Conservation (phyloP, 92 coral and sea anemone species). For the Epizoanthus fatuus region DNA sequence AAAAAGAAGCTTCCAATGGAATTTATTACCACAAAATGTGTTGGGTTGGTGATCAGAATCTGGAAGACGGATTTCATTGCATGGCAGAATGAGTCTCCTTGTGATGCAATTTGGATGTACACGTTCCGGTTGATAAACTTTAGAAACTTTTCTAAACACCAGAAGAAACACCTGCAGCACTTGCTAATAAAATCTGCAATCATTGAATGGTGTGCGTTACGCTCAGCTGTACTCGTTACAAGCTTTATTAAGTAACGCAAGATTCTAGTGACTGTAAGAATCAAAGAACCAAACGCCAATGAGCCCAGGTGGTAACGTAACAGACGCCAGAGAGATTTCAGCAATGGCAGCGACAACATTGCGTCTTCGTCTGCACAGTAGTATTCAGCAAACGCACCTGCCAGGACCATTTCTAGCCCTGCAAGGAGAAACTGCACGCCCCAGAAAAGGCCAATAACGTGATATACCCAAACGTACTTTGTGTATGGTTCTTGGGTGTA, state of each 20-base stretch:
- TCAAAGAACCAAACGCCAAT: conserved; percentile 45
- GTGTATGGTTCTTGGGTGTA: conserved; percentile 41
- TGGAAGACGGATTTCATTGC: conserved; percentile 37
- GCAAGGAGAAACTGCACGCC: conserved; percentile 59
- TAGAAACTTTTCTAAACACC: conserved; percentile 54
- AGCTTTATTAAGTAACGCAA: conserved; percentile 47
- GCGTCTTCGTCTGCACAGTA: conserved; percentile 44
- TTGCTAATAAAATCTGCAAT: conserved; percentile 47
- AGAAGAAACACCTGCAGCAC: conserved; percentile 37
- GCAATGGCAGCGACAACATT: conserved; percentile 45
- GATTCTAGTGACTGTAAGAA: conserved; percentile 36
- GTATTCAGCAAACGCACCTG: conserved; percentile 51
- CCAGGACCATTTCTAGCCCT: conserved; percentile 49
- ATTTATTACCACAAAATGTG: conserved; percentile 44
- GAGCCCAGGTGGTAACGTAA: conserved; percentile 56
- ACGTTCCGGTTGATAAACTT: conserved; percentile 53
- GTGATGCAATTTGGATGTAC: conserved; percentile 54
- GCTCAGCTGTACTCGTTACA: conserved; percentile 32
- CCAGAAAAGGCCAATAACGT: conserved; percentile 53
- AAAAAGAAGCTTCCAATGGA: conserved; percentile 52
- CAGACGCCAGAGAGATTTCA: conserved; percentile 59
- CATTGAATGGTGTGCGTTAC: conserved; percentile 40
- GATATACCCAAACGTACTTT: conserved; percentile 43
- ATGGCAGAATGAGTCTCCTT: conserved; percentile 48
- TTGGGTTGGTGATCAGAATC: conserved; percentile 35